Conservation (phyloP, 2,888 invertebrate species). For the Carterocephalus palaemon region DNA sequence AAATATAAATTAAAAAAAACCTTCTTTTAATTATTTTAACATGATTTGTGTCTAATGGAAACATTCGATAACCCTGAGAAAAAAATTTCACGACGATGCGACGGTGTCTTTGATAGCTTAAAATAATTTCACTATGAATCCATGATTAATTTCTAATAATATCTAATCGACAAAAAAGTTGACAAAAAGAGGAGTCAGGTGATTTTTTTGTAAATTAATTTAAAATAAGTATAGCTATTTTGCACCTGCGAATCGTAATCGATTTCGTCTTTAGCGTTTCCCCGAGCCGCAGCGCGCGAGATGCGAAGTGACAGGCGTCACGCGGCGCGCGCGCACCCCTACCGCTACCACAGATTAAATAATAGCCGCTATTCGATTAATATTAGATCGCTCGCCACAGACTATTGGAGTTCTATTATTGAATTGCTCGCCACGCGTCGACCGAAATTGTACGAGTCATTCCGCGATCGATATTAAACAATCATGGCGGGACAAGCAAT, state of each 20-base stretch:
- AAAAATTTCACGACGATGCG: slow-evolving; percentile 4
- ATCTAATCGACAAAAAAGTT: slow-evolving; percentile 12
- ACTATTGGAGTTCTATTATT: not conserved
- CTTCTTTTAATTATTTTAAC: too few species aligned
- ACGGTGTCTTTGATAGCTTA: slow-evolving; percentile 21
- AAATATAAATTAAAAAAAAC: slow-evolving; percentile 31
- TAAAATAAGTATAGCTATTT: slow-evolving; percentile 32
- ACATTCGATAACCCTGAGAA: too few species aligned
- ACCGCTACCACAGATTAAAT: too few species aligned
- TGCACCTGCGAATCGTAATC: slow-evolving; percentile 66
- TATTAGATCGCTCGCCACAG: slow-evolving; percentile 1
- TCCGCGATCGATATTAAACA: too few species aligned
- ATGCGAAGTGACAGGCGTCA: slow-evolving; percentile 44
- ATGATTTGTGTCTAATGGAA: slow-evolving; percentile 3
- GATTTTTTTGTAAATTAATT: slow-evolving; percentile 15
- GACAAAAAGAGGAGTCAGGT: slow-evolving; percentile 41
- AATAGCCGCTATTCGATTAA: slow-evolving; percentile 34
- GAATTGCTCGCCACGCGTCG: too few species aligned
- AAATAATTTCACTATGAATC: slow-evolving; percentile 30
- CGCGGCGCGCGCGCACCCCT: slow-evolving; percentile 53
- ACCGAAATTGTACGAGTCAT: too few species aligned
- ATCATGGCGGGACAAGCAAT: too few species aligned
- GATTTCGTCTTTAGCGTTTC: slow-evolving; percentile 47
- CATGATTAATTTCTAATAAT: slow-evolving; percentile 29
- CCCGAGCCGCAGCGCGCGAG: too few species aligned